These are phyloP conservation scores for Poeciliopsis turrubarensis DNA, from an alignment of 2,113 vertebrate species.

Conservation along the genomic window DNA sequence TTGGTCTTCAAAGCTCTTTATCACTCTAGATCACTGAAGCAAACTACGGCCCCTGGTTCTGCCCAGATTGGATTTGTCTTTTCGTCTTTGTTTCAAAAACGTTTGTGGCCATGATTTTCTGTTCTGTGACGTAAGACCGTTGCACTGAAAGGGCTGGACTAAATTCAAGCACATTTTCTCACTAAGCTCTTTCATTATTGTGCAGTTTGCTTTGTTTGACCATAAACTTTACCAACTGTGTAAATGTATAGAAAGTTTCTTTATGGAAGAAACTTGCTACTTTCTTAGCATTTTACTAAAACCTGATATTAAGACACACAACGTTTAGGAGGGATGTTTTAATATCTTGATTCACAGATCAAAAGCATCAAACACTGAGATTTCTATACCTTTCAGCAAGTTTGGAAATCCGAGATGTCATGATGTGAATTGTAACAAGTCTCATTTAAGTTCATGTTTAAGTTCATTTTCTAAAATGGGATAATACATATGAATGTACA, in stretches of 20 bases:
- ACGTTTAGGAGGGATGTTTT: too few relatives aligned
- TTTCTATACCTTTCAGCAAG: neutral
- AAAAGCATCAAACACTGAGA: neutral
- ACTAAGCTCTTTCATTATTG: neutral
- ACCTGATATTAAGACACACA: too few relatives aligned
- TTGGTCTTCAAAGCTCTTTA: slow-evolving; percentile 37
- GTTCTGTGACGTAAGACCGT: neutral
- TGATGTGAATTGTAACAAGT: too few relatives aligned
- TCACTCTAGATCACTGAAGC: slow-evolving; percentile 9
- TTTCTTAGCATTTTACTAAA: too few relatives aligned
- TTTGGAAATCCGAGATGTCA: too few relatives aligned
- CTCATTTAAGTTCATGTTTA: too few relatives aligned
- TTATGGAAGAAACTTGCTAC: too few relatives aligned
- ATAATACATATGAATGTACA: too few relatives aligned
- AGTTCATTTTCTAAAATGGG: too few relatives aligned
- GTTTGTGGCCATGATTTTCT: neutral
- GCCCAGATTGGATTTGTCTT: slow-evolving; percentile 20
- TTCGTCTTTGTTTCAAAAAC: slow-evolving; percentile 3
- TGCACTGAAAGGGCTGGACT: neutral
- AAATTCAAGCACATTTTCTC: too few relatives aligned
- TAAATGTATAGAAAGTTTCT: too few relatives aligned
- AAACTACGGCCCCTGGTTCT: slow-evolving; percentile 13
- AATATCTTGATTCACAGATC: neutral
- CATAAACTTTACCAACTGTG: too few relatives aligned
- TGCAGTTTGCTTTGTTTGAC: neutral